These are phyloP conservation scores for Phyllotis vaccarum DNA, from an alignment of 2,797 vertebrate genomes.

Conservation along the genomic window DNA sequence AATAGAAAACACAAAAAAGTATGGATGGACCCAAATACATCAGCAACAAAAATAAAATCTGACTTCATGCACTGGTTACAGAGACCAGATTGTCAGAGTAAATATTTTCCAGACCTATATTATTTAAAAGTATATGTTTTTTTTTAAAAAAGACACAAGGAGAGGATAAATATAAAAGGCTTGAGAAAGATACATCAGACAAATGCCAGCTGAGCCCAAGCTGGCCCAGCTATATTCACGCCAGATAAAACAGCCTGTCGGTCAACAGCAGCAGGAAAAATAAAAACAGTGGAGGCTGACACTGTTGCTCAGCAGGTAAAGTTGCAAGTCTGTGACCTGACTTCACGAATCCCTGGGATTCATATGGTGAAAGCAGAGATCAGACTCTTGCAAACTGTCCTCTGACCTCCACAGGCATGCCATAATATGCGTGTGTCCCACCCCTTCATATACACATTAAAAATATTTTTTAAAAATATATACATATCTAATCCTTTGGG, in stretches of 20 bases:
- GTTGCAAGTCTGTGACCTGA: neutral
- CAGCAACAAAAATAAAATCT: neutral
- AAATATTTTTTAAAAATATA: neutral
- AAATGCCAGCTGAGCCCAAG: neutral
- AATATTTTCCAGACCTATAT: neutral
- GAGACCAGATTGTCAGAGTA: neutral
- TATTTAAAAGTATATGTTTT: neutral
- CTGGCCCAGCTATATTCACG: neutral
- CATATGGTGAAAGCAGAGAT: neutral
- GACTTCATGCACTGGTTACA: neutral
- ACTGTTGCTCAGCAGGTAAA: neutral
- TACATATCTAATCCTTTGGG: neutral
- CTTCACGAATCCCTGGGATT: neutral
- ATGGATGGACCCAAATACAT: neutral
- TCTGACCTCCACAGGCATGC: neutral
- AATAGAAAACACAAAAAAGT: constrained; percentile 35
- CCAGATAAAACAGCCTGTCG: neutral
- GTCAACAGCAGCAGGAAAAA: no score
- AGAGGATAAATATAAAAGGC: neutral
- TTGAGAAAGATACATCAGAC: neutral
- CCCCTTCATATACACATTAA: neutral
- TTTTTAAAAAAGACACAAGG: neutral
- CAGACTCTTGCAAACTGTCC: neutral
- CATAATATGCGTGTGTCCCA: neutral
- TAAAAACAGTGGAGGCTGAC: neutral